phyloP scores from a whole-genome alignment of 1,140 invertebrate genomes.

The Brachionus koreanus region DNA sequence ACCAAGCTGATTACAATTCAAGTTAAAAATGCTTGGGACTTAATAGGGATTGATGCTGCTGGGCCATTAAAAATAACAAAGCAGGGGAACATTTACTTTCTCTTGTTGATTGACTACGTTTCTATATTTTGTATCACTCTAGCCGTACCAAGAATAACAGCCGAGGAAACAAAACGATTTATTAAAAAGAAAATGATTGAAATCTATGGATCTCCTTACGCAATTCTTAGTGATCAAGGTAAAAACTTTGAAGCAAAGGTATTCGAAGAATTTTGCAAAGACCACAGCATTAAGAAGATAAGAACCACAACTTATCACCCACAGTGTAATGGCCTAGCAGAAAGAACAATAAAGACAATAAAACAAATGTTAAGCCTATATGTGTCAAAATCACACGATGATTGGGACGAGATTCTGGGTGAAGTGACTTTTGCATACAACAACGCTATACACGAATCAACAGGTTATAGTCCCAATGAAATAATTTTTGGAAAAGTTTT shows the following conservation, averaged over 20 bases:
- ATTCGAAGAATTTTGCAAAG: background rate
- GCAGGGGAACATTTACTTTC: conserved; percentile 49
- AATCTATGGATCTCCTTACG: background rate
- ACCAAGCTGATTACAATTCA: background rate
- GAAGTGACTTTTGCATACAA: background rate
- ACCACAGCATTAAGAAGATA: too few species aligned
- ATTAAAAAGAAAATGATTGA: too few species aligned
- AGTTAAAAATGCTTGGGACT: background rate
- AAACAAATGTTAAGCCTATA: background rate
- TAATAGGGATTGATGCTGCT: conserved; percentile 48
- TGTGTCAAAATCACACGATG: background rate
- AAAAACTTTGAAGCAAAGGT: too few species aligned
- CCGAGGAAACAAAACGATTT: background rate
- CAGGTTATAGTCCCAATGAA: background rate
- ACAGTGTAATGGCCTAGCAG: conserved; percentile 49
- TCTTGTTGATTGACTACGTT: conserved; percentile 50
- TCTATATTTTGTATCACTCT: conserved; percentile 49
- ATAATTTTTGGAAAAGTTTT: background rate
- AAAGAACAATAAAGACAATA: conserved; percentile 50
- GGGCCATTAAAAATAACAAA: conserved; percentile 48
- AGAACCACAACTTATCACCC: conserved; percentile 51
- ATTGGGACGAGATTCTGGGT: background rate
- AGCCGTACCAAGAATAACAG: conserved; percentile 47
- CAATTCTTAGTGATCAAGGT: background rate
- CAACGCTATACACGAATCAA: background rate